Evolutionary conservation across 53 echinoderm and acorn worm genomes (phyloP).

Genomic region (Astropecten irregularis): DNA sequence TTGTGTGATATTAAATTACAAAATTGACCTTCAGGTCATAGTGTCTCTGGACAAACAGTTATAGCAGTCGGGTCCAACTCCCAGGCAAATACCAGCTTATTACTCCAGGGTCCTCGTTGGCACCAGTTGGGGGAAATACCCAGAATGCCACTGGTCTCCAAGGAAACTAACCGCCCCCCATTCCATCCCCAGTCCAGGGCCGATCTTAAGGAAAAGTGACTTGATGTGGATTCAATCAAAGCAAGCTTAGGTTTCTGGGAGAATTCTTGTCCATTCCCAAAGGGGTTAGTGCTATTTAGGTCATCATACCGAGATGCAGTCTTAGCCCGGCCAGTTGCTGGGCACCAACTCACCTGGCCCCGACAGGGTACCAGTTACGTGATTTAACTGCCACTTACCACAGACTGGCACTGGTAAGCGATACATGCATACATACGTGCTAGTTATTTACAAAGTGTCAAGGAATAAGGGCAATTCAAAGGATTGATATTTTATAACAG

Average conservation of each 20-base stretch:
- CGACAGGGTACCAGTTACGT: not conserved
- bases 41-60: not conserved
- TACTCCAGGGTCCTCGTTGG: not conserved
- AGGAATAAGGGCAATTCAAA: not conserved
- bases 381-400: not conserved
- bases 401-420: not conserved
- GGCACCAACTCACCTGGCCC: not conserved
- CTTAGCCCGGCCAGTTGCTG: too few species aligned
- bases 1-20: not conserved
- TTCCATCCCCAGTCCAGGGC: not conserved
- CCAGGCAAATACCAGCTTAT: too few species aligned
- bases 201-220: too few species aligned
- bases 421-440: not conserved
- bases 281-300: not conserved
- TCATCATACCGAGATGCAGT: too few species aligned
- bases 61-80: not conserved
- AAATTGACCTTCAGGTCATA: not conserved
- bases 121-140: not conserved
- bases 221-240: too few species aligned
- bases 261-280: too few species aligned
- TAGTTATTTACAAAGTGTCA: constrained; percentile 1
- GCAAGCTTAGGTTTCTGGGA: too few species aligned
- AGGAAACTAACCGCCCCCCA: not conserved
- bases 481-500: not conserved
- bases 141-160: not conserved